Conservation (phyloP, 2,797 vertebrate species). For the Ispidina picta region DNA sequence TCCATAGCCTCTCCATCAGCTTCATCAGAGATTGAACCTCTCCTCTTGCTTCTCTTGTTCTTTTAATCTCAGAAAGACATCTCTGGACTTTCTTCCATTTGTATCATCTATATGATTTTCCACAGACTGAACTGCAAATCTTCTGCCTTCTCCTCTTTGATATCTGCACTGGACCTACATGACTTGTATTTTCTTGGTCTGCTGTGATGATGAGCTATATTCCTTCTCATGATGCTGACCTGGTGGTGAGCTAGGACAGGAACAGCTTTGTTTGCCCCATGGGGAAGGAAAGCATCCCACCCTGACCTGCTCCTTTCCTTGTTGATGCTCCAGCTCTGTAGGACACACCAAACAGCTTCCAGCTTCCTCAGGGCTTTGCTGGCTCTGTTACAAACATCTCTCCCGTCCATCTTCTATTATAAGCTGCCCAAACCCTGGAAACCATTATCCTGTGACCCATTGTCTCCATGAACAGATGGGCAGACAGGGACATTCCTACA, state of each 20-base stretch:
- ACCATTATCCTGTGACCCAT: background rate
- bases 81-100: background rate
- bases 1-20: background rate
- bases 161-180: background rate
- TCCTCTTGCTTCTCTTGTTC: background rate
- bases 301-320: rapidly evolving
- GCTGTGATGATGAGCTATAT: background rate
- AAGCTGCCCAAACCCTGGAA: slow-evolving; percentile 8
- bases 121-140: background rate
- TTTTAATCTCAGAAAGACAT: background rate
- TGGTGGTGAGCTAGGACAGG: background rate
- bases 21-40: background rate
- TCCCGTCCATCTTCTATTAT: background rate
- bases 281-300: background rate
- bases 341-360: background rate
- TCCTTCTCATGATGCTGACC: background rate
- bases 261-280: rapidly evolving
- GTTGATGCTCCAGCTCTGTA: background rate
- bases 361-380: background rate
- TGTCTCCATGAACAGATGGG: slow-evolving; percentile 16
- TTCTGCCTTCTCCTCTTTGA: background rate
- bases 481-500: background rate
- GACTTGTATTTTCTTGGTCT: background rate
- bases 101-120: background rate
- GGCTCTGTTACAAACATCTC: background rate